Conservation (phyloP, 2,888 invertebrate species). For the Omphaloscelis lunosa region DNA sequence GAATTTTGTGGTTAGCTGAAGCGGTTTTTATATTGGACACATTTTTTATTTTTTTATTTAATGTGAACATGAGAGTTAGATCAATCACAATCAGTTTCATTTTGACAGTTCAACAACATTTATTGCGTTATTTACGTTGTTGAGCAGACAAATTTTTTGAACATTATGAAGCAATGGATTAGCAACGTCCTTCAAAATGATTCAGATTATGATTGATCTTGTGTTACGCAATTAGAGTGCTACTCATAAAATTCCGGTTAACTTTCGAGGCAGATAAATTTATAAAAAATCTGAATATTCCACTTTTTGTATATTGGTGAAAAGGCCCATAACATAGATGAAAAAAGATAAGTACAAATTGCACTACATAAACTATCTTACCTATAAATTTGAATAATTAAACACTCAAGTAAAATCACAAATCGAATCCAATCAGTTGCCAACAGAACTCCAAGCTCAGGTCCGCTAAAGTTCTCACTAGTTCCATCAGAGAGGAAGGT, state of each 20-base stretch:
- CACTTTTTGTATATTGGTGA: no score
- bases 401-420: neutral
- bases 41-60: no score
- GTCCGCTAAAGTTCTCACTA: slow-evolving; percentile 38
- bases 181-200: no score
- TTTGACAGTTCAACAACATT: no score
- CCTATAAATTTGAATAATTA: neutral
- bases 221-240: no score
- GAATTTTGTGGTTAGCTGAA: neutral
- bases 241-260: neutral
- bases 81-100: no score
- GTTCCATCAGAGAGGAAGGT: neutral
- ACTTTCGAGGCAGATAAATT: fast-evolving
- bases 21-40: no score
- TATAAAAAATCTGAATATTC: neutral
- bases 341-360: neutral
- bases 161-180: no score
- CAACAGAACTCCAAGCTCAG: slow-evolving; percentile 13
- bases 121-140: no score
- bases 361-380: neutral
- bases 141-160: no score
- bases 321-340: neutral
- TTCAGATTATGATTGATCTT: no score
- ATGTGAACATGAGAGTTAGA: no score
- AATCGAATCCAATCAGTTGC: slow-evolving; percentile 1